These are phyloP conservation scores for Pelagia noctiluca DNA, from an alignment of 30 jellyfish, hydroid and myxozoan genomes.

Conservation along the genomic window DNA sequence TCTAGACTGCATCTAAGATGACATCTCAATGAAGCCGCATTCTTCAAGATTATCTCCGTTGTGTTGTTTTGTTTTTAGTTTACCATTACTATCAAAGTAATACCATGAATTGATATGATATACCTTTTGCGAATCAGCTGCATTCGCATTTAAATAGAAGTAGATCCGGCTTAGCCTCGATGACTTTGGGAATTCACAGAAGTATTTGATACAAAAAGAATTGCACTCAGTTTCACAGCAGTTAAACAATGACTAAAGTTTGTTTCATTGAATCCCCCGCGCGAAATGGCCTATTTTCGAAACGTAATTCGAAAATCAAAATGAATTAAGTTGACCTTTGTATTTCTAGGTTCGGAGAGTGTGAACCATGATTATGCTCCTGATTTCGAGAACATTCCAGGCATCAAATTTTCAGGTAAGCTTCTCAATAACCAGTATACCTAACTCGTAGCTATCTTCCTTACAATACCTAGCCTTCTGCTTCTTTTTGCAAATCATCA, in stretches of 20 bases:
- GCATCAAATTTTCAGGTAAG: constrained; percentile 23
- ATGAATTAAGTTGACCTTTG: neutral
- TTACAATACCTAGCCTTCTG: neutral
- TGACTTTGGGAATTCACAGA: too few relatives aligned
- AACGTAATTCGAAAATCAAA: neutral
- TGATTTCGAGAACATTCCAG: constrained; percentile 43
- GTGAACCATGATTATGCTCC: constrained; percentile 42
- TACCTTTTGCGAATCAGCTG: too few relatives aligned
- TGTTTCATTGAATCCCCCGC: neutral
- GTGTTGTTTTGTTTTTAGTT: too few relatives aligned
- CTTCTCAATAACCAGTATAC: neutral
- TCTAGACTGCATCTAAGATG: too few relatives aligned
- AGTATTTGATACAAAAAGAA: neutral
- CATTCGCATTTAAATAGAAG: too few relatives aligned
- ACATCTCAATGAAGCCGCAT: too few relatives aligned
- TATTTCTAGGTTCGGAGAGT: neutral
- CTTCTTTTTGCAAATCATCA: too few relatives aligned
- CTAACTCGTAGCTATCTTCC: neutral
- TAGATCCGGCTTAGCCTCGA: too few relatives aligned
- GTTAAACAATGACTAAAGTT: neutral
- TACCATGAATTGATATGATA: too few relatives aligned
- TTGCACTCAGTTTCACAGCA: neutral
- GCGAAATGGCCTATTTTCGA: too few relatives aligned
- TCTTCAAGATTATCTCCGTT: too few relatives aligned
- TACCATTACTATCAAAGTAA: too few relatives aligned